Conservation (phyloP, 1,140 invertebrate species). For the Nasonia giraulti region DNA sequence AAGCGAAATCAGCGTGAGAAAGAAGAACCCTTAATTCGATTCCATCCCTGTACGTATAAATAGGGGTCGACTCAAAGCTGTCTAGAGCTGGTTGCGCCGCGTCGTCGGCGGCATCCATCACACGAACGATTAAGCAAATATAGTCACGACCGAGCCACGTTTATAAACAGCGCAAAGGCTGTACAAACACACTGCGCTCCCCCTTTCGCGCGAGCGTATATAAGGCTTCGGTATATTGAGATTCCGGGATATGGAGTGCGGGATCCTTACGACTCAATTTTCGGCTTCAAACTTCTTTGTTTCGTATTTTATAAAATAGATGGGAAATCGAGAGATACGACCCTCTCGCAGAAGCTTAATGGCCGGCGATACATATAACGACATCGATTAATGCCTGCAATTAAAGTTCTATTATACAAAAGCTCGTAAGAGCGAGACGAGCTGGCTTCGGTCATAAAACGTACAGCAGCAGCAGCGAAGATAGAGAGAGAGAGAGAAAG, state of each 20-base stretch:
- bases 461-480: neutral
- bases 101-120: constrained; percentile 19
- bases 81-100: neutral
- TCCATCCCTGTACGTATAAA: neutral
- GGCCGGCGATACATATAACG: neutral
- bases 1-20: constrained; percentile 38
- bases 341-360: no score
- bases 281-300: neutral
- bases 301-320: neutral
- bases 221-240: neutral
- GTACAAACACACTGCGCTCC: constrained; percentile 28
- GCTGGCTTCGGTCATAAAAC: constrained; percentile 11
- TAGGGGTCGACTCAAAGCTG: neutral
- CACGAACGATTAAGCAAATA: constrained; percentile 43
- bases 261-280: neutral
- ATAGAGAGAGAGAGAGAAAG: no score
- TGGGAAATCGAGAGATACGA: neutral
- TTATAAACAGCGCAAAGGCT: constrained; percentile 31
- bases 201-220: neutral
- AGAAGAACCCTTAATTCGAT: neutral
- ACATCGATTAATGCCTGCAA: constrained; percentile 7
- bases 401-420: constrained; percentile 7
- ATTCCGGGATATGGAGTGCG: neutral
- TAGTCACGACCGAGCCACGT: neutral
- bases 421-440: neutral